These are phyloP conservation scores for Brevimyrus niger DNA, from an alignment of 2,113 vertebrate genomes.

Conservation along the genomic window DNA sequence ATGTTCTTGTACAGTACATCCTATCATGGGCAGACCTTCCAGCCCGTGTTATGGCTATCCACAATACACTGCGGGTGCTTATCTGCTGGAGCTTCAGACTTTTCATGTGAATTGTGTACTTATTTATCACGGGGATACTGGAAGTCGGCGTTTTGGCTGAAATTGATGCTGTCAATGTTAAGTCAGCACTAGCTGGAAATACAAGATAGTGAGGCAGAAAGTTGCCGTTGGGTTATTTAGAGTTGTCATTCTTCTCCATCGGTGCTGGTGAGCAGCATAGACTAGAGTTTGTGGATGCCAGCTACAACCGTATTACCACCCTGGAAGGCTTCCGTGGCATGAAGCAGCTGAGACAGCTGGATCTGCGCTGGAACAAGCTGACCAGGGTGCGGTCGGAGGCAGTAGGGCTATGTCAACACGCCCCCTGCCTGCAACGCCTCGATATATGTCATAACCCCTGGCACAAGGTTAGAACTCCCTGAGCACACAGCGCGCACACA, in stretches of 20 bases:
- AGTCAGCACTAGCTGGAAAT: not conserved
- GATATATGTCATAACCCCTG: conserved; percentile 67
- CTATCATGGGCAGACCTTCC: not conserved
- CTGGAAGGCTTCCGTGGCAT: conserved; percentile 63
- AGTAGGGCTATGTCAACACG: conserved; percentile 60
- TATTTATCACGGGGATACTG: not conserved
- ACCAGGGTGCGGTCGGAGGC: conserved; percentile 58
- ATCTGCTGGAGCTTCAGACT: not conserved
- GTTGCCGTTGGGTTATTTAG: not conserved
- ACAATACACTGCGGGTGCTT: not conserved
- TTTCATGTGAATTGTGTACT: not conserved
- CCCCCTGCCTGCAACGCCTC: conserved; percentile 52
- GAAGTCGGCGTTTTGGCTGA: not conserved
- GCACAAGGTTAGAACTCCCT: conserved; percentile 29
- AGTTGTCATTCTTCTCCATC: not conserved
- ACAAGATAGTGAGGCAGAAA: not conserved
- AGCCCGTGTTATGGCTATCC: not conserved
- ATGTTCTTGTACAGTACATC: not conserved
- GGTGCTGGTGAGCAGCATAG: conserved; percentile 51
- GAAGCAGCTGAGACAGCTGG: conserved; percentile 63
- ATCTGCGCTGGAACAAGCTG: conserved; percentile 71
- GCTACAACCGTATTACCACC: conserved; percentile 62
- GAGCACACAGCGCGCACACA: not conserved
- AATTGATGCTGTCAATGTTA: not conserved
- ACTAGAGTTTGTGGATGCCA: conserved; percentile 68